Base-by-base conservation (phyloP, 2,113 vertebrate species). In the Ammospiza caudacuta region DNA sequence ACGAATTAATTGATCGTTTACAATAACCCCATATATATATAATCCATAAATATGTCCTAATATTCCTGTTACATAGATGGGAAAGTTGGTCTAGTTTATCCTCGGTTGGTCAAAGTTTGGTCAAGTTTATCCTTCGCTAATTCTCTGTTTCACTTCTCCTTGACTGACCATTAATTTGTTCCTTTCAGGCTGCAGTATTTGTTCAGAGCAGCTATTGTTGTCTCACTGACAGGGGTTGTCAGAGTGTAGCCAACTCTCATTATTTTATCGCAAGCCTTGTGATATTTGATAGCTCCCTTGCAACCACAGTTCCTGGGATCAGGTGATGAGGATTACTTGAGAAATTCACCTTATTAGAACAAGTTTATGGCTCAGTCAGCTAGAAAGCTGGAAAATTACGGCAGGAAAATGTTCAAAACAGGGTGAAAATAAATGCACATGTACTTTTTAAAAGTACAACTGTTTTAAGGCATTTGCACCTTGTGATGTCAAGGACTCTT, bases 251-350 rank as follows among this genome's bases (percentile, higher is more conserved):
- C 63, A 92, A 25, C 47, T 82, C 73, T 58, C 39, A 33, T 83
- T 90, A 85, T 90, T 91, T 93, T 51, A 83, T 85, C 0, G 0
- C 51, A 90, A 80, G 67, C 82, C 43, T 83, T 74, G 79, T 86
- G 78, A 77, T 94, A 86, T 73, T 35, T 77, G 82, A 94, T 83
- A 73, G 67, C 57, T 87, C 51, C 68, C 46, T 87, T 76, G 67
- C 75, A 78, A 58, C 20, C 19, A 44, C 73, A 64, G 31, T 37
- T 87, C 52, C 77, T 17, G 16, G 57, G 41, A 63, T 92, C 78
- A 69, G 63, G 58, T 66, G 44, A 91, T 69, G 37, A 76, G 58
- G 37, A 73, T 88, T 79, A 83, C 41, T 69, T 69, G 41, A 93
- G 46, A 95, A 94, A 88, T 74, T 86, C 43, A 74, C 47, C 55